Evolutionary conservation across 2,888 invertebrate genomes (phyloP).

Genomic region (Gandaritis pyraliata): DNA sequence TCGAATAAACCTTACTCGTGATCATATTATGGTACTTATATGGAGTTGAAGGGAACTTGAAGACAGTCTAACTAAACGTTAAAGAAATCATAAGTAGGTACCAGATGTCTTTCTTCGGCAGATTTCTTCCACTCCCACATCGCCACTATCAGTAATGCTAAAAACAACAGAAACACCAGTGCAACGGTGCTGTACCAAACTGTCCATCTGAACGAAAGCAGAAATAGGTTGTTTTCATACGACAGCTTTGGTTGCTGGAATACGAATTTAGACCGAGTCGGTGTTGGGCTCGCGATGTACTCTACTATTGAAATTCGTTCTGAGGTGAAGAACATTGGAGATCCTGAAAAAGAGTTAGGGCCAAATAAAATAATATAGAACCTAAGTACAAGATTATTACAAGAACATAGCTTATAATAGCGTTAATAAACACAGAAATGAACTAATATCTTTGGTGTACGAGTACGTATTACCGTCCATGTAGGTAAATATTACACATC

Average conservation of each 20-base stretch:
- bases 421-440: too few species aligned
- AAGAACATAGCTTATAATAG: neutral
- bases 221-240: conserved; percentile 88
- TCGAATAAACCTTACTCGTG: neutral
- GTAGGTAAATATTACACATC: too few species aligned
- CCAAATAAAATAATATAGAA: too few species aligned
- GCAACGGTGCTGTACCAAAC: conserved; percentile 86
- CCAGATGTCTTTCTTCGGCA: conserved; percentile 42
- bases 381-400: neutral
- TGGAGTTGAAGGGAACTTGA: neutral
- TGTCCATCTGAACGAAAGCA: conserved; percentile 86
- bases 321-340: conserved; percentile 86
- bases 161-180: conserved; percentile 73
- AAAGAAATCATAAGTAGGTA: conserved; percentile 17
- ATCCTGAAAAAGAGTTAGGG: conserved; percentile 66
- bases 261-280: conserved; percentile 87
- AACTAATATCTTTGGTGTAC: too few species aligned
- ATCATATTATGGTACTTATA: neutral
- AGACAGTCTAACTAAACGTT: too few species aligned
- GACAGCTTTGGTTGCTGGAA: conserved; percentile 90
- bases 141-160: conserved; percentile 66
- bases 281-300: conserved; percentile 87
- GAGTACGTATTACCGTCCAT: too few species aligned
- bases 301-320: conserved; percentile 86
- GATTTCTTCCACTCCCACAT: conserved; percentile 73